These are phyloP conservation scores for Acipenser transmontanus DNA, from an alignment of 2,797 vertebrate species.

Conservation along the genomic window DNA sequence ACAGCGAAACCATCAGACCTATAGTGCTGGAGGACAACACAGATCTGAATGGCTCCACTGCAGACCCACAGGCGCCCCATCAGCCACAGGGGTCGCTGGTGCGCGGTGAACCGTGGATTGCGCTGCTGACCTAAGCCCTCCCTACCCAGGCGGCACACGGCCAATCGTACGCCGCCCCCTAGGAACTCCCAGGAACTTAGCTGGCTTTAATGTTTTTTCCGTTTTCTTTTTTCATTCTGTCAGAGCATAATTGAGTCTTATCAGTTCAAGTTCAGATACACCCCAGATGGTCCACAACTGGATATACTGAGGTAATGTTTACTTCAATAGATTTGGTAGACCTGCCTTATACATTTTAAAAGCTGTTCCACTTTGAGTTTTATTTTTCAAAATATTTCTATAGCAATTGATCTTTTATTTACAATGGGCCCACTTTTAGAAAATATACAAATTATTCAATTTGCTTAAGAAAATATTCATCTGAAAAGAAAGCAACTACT, in stretches of 20 bases:
- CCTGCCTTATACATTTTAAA: constrained; percentile 14
- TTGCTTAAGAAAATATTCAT: constrained; percentile 31
- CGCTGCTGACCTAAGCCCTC: no score
- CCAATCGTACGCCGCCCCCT: no score
- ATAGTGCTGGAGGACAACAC: no score
- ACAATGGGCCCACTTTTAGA: constrained; percentile 16
- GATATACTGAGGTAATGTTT: constrained; percentile 52
- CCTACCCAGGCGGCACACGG: no score
- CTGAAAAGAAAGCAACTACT: constrained; percentile 22
- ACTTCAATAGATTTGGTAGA: no score
- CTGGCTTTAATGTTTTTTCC: constrained; percentile 29
- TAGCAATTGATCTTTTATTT: constrained; percentile 16
- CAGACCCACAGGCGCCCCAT: no score
- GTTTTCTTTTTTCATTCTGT: no score
- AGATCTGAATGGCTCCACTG: no score
- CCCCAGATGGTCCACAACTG: constrained; percentile 66
- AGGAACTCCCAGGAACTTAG: no score
- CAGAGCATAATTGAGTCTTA: constrained; percentile 89
- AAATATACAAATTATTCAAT: constrained; percentile 29
- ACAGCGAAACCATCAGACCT: no score
- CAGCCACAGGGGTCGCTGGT: no score
- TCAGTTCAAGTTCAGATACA: constrained; percentile 92
- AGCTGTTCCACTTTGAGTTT: constrained; percentile 16
- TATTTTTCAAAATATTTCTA: constrained; percentile 19
- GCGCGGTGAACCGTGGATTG: no score